Evolutionary conservation across 2,113 vertebrate genomes (phyloP), one percentile per base, ranked within the genome.

Genomic region (Vidua chalybeata): DNA sequence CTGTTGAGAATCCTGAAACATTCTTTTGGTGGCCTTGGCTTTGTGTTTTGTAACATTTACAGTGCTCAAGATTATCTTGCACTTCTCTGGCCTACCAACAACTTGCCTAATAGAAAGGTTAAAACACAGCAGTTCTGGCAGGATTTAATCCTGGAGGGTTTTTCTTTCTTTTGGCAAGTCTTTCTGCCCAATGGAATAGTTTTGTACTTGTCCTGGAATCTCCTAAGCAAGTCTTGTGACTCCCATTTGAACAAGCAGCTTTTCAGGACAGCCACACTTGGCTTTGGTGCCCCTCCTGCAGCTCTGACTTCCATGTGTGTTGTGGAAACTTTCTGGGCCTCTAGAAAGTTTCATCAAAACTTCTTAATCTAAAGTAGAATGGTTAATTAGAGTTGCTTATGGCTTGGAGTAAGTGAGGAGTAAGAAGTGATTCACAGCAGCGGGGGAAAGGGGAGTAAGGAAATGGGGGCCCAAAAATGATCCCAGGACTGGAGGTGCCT

Each of bases 161-260:
- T 48, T 69, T n/a, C 68, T 18, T 35, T 85, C 16, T 15, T 80
- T 90, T 96, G 92, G 86, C 85, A 82, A 87, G 33, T 46, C 8
- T 66, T 69, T 43, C 59, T 91, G 79, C 62, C 61, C 71, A 54
- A 49, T 43, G 58, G 75, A 77, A 86, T 75, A 27, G 45, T 51
- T 55, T 19, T 94, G 95, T 96, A 8, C 94, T 97, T 97, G 96
- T 94, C 78, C 91, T 91, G 66, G 83, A 95, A 95, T 95, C 87
- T 87, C 89, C 78, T 97, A 69, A 97, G 84, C 21, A 0, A 89
- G 78, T 96, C 97, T 95, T 96, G 94, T 97, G 97, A 97, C 91
- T 96, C 46, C 75, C 92, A 16, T 62, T 71, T 51, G 87, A 83
- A 78, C 92, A 97, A 97, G 94, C 87, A 92, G 97, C 95, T 97